A percentile compares a stretch with the other conserved stretches of the same genome.
These are phyloP conservation scores for Fabriciana adippe DNA, from an alignment of 2,888 invertebrate genomes.

Conservation along the genomic window DNA sequence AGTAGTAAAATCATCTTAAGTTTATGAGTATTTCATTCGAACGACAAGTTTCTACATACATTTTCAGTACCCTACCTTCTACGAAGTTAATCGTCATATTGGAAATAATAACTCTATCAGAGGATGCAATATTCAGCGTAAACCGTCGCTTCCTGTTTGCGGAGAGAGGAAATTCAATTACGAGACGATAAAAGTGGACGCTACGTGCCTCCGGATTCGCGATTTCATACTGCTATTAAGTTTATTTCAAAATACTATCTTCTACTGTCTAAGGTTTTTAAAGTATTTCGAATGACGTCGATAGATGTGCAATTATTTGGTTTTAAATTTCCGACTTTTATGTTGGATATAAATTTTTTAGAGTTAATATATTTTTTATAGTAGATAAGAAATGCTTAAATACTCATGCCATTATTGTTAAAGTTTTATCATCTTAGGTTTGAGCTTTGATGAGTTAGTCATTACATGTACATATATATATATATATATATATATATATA, in stretches of 20 bases:
- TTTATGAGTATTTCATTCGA: neutral
- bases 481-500: too few species aligned
- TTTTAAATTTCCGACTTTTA: neutral
- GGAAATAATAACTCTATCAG: conserved; percentile 69
- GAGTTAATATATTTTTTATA: neutral
- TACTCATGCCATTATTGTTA: too few species aligned
- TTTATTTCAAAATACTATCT: conserved; percentile 37
- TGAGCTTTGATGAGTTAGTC: too few species aligned
- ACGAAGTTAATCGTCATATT: conserved; percentile 52
- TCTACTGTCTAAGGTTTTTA: conserved; percentile 12
- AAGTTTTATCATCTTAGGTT: too few species aligned
- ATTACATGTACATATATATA: too few species aligned
- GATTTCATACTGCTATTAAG: conserved; percentile 37
- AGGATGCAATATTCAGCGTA: conserved; percentile 66
- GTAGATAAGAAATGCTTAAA: neutral
- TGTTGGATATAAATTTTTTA: neutral
- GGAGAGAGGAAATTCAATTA: conserved; percentile 79
- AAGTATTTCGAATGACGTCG: neutral
- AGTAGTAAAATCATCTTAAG: too few species aligned
- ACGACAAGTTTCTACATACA: neutral
- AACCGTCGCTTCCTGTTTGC: conserved; percentile 74
- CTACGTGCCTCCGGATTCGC: conserved; percentile 43
- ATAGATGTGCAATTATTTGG: neutral
- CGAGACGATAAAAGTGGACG: conserved; percentile 70
- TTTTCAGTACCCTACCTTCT: conserved; percentile 6